Percentiles rank a stretch among this genome's conserved stretches.
Conservation (phyloP, 2,113 vertebrate species). For the Platycercus adscitus region DNA sequence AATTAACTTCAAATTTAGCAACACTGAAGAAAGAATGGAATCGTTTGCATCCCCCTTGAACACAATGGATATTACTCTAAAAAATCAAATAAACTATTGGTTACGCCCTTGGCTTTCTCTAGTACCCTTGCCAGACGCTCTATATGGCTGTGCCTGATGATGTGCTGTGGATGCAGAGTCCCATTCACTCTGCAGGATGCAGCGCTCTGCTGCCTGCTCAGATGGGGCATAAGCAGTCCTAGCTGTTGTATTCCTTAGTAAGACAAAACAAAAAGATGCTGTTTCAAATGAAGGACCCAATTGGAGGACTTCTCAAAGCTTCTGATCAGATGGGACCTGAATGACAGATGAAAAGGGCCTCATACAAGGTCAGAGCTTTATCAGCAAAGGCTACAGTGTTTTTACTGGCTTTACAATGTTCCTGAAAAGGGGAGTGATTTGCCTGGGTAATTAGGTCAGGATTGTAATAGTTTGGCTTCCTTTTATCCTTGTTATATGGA, state of each 20-base stretch:
- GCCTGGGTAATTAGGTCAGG: slow-evolving; percentile 55
- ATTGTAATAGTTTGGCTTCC: slow-evolving; percentile 26
- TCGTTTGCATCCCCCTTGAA: neutral
- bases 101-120: neutral
- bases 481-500: slow-evolving; percentile 53
- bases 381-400: neutral
- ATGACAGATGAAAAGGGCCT: neutral
- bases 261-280: neutral
- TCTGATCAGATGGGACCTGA: neutral
- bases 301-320: neutral
- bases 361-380: neutral
- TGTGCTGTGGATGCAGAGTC: fast-evolving
- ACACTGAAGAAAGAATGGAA: neutral
- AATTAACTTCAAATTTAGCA: neutral
- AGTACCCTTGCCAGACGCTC: fast-evolving
- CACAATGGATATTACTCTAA: neutral
- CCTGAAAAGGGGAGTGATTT: slow-evolving; percentile 31
- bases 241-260: neutral
- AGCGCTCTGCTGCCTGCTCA: neutral
- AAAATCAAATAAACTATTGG: neutral
- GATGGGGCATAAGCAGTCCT: fast-evolving
- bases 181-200: neutral
- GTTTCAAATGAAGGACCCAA: neutral
- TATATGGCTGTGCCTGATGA: neutral
- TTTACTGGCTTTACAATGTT: neutral